Base-by-base conservation (phyloP, 1,140 invertebrate genomes). In the Drosophila watanabei region DNA sequence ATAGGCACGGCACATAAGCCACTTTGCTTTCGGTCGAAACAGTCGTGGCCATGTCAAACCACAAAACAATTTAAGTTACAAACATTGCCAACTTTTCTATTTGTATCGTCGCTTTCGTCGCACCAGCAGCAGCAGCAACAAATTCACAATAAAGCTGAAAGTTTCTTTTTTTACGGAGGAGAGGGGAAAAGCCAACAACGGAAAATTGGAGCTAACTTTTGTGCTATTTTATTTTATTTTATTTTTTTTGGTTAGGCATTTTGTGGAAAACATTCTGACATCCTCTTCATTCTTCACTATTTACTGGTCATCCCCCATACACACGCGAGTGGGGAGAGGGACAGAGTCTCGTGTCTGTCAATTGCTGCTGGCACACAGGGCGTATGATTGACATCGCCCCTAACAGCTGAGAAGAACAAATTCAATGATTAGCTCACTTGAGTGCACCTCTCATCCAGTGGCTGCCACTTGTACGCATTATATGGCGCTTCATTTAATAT, bases 11-110 rank as follows among this genome's bases (percentile, higher is more conserved):
- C 72, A 80, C 81, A 84, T 80, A 84, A 80, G 82, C 81, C 81
- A 80, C 81, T 84, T 84, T 61, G 62, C 65, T 57, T 64, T 78
- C 68, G 59, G 37, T 18, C 48, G 51, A 45, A 45, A 37, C 54
- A 60, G 66, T 79, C 76, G 45, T 62, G 72, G 73, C 72, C 73
- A 82, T 82, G 82, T 86, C 84, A 82, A 75, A 75, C 82, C 82
- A 82, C 82, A 87, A 86, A 86, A 86, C 82, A 86, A 86, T 86
- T 86, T 87, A 87, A 86, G 82, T 86, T 86, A 61, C 69, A 75
- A 82, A 87, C 83, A 87, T 69, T 87, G 70, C 52, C 75, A 86
- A 87, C 69, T 85, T 85, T 85, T 79, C 82, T 82, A 86, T 86
- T 85, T 86, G 82, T 75, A 52, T 57, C 52, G 13, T 35, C 8